Conservation (phyloP, 2,797 vertebrate genomes). For the Coracias cyanogaster region DNA sequence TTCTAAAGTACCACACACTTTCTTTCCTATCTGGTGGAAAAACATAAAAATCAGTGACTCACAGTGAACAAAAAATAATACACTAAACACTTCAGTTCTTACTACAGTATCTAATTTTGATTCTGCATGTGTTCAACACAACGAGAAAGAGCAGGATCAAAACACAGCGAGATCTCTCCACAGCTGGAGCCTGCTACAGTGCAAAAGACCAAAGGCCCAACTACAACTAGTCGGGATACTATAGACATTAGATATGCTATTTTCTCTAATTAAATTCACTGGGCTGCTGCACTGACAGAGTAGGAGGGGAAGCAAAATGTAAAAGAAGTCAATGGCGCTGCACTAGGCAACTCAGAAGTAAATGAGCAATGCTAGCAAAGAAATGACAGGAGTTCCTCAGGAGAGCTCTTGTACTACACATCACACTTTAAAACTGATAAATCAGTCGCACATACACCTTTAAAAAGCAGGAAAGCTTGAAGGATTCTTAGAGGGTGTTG, state of each 20-base stretch:
- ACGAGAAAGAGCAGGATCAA: slow-evolving; percentile 63
- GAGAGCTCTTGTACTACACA: slow-evolving; percentile 50
- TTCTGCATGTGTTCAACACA: slow-evolving; percentile 68
- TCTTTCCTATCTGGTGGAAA: background rate
- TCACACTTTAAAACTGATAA: slow-evolving; percentile 49
- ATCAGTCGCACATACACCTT: slow-evolving; percentile 14
- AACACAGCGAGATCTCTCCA: slow-evolving; percentile 24
- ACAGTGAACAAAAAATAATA: slow-evolving; percentile 64
- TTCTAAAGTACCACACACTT: background rate
- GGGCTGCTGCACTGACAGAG: slow-evolving; percentile 49
- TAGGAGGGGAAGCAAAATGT: slow-evolving; percentile 38
- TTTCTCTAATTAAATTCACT: slow-evolving; percentile 64
- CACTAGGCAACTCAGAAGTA: slow-evolving; percentile 30
- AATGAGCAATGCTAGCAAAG: slow-evolving; percentile 51
- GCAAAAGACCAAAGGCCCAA: slow-evolving; percentile 53
- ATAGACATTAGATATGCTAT: slow-evolving; percentile 14
- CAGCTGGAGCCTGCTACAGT: slow-evolving; percentile 48
- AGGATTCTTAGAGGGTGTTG: slow-evolving; percentile 56
- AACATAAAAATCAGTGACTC: slow-evolving; percentile 27
- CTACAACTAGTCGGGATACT: background rate
- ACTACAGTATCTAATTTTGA: slow-evolving; percentile 63
- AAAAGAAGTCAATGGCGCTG: slow-evolving; percentile 58
- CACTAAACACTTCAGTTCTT: slow-evolving; percentile 53
- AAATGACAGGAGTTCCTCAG: slow-evolving; percentile 56
- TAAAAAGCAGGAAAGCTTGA: slow-evolving; percentile 34